Evolutionary conservation across 2,888 invertebrate genomes (phyloP).

Genomic region (Agrochola lota): DNA sequence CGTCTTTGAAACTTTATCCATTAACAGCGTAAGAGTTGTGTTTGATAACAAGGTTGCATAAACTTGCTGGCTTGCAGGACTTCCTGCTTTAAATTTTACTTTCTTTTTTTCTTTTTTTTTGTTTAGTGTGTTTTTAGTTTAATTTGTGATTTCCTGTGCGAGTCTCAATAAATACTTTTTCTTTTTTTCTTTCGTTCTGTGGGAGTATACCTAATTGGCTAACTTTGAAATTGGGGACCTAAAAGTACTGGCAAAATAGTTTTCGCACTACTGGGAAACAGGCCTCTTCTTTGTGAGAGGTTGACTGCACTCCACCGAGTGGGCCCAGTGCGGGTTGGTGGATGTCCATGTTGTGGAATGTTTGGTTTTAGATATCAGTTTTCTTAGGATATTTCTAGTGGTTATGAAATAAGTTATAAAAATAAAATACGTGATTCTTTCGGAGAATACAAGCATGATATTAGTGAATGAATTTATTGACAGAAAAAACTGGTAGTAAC

Average conservation of each 20-base stretch:
- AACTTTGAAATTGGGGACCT: neutral
- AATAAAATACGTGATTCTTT: neutral
- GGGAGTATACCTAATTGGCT: too few species aligned
- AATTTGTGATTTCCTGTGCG: too few species aligned
- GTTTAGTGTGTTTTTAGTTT: too few species aligned
- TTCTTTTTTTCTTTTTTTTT: too few species aligned
- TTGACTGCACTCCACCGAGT: neutral
- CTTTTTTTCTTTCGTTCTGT: neutral
- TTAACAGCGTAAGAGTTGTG: neutral
- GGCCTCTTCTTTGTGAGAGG: neutral
- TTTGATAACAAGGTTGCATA: neutral
- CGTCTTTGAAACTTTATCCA: constrained; percentile 26
- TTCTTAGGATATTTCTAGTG: too few species aligned
- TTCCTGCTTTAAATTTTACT: too few species aligned
- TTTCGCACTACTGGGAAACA: neutral
- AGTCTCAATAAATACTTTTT: too few species aligned
- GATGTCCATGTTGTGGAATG: neutral
- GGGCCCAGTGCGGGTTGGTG: neutral
- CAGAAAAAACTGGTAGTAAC: neutral
- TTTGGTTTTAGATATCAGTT: neutral
- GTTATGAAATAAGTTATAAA: neutral
- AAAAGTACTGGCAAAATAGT: neutral
- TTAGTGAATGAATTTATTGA: neutral
- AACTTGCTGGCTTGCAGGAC: too few species aligned
- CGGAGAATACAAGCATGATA: neutral